Percentiles rank a stretch among this genome's conserved stretches.
These are phyloP conservation scores for Siphamia tubifer DNA, from an alignment of 2,113 vertebrate genomes.

Conservation along the genomic window DNA sequence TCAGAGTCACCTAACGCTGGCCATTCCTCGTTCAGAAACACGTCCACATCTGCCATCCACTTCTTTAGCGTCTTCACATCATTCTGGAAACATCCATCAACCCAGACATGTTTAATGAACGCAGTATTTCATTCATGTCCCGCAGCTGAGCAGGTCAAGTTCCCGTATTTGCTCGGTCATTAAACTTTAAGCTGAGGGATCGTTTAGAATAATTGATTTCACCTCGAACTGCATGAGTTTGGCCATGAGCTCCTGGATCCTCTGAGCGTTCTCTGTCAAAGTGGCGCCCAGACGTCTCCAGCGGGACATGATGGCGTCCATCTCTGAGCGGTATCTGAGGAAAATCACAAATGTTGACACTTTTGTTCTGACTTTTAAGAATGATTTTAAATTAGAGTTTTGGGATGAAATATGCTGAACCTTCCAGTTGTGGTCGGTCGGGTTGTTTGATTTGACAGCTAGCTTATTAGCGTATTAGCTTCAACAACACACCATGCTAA, in stretches of 20 bases:
- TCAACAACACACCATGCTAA: no score
- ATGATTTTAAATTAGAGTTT: no score
- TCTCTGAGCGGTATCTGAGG: constrained; percentile 80
- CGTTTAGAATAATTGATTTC: background rate
- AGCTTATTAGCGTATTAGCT: no score
- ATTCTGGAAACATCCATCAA: constrained; percentile 88
- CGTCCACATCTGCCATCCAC: constrained; percentile 98
- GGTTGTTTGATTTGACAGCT: no score
- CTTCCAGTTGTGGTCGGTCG: no score
- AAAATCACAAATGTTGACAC: background rate
- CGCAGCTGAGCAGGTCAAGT: background rate
- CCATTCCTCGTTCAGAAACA: constrained; percentile 97
- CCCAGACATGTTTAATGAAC: background rate
- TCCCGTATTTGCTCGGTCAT: background rate
- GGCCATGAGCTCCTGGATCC: constrained; percentile 87
- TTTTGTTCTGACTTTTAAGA: no score
- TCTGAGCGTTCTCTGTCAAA: constrained; percentile 81
- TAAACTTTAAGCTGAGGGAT: background rate
- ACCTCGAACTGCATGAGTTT: constrained; percentile 94
- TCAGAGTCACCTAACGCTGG: constrained; percentile 95
- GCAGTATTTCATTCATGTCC: no score
- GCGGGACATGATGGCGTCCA: constrained; percentile 79
- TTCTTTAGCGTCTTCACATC: constrained; percentile 93
- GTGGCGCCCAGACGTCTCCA: constrained; percentile 86
- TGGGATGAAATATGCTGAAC: no score